A percentile compares a stretch with the other conserved stretches of the same genome.
These are phyloP conservation scores for Morone chrysops DNA, from an alignment of 2,113 vertebrate species.

Conservation along the genomic window DNA sequence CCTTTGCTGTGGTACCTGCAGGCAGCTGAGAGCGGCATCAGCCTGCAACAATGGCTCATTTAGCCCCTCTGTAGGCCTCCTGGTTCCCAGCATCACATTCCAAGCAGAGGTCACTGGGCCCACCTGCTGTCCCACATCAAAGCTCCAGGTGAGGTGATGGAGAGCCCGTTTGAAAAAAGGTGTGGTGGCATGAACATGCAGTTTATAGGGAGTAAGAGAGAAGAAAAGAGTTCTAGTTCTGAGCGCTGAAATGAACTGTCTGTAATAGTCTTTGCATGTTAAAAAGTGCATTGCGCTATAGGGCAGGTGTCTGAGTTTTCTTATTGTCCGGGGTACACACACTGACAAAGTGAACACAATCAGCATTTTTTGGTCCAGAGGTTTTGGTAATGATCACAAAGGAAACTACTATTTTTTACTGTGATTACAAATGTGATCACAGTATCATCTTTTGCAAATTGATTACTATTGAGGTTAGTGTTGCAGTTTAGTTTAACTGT, in stretches of 20 bases:
- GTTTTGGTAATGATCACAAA: background rate
- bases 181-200: slow-evolving; percentile 20
- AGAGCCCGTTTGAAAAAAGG: slow-evolving; percentile 16
- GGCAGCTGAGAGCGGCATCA: slow-evolving; percentile 35
- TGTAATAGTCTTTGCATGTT: background rate
- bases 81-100: slow-evolving; percentile 72
- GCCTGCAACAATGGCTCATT: slow-evolving; percentile 42
- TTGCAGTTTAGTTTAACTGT: background rate
- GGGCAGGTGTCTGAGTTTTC: no score
- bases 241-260: no score
- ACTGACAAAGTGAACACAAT: no score
- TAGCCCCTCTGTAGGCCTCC: slow-evolving; percentile 27
- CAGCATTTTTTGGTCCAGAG: no score
- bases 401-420: background rate
- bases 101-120: slow-evolving; percentile 51
- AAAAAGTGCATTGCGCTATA: no score
- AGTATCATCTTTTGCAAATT: background rate
- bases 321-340: no score
- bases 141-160: slow-evolving; percentile 63
- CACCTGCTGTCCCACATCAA: slow-evolving; percentile 60
- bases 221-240: background rate
- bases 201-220: background rate
- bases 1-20: slow-evolving; percentile 54
- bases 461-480: background rate
- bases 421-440: background rate